Conservation (phyloP, 2,888 invertebrate genomes). For the Tuberolachnus salignus region DNA sequence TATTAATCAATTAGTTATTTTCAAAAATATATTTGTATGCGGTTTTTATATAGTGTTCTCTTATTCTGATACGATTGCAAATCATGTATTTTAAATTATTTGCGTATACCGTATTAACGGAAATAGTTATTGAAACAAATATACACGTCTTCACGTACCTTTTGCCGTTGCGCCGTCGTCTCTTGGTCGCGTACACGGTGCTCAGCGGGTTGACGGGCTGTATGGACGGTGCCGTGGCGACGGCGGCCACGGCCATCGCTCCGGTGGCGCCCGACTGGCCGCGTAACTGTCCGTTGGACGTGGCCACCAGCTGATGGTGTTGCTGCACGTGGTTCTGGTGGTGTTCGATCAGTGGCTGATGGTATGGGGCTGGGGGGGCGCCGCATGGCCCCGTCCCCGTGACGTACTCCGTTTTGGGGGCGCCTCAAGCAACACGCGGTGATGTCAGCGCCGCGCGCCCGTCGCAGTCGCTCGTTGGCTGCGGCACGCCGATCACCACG, state of each 20-base stretch:
- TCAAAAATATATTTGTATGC: no score
- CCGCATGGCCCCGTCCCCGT: conserved; percentile 56
- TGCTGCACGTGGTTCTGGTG: conserved; percentile 52
- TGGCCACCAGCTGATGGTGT: conserved; percentile 41
- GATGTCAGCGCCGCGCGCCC: conserved; percentile 27
- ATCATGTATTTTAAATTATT: no score
- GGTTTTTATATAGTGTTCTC: no score
- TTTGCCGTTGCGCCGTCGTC: conserved; percentile 93
- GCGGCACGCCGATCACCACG: neutral
- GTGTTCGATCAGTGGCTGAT: conserved; percentile 52
- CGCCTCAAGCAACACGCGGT: conserved; percentile 40
- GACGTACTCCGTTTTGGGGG: conserved; percentile 54
- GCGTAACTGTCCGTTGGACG: conserved; percentile 45
- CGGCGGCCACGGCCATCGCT: conserved; percentile 44
- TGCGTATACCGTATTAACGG: no score
- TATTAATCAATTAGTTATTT: no score
- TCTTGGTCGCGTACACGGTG: conserved; percentile 95
- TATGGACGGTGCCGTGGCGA: conserved; percentile 31
- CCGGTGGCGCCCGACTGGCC: conserved; percentile 19
- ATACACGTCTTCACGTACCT: conserved; percentile 74
- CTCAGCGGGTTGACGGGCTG: conserved; percentile 82
- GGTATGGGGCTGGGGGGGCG: conserved; percentile 47
- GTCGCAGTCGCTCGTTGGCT: neutral
- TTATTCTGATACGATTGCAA: no score
- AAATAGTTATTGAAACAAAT: no score